Conservation (phyloP, 2,797 vertebrate species). For the Knipowitschia caucasica region DNA sequence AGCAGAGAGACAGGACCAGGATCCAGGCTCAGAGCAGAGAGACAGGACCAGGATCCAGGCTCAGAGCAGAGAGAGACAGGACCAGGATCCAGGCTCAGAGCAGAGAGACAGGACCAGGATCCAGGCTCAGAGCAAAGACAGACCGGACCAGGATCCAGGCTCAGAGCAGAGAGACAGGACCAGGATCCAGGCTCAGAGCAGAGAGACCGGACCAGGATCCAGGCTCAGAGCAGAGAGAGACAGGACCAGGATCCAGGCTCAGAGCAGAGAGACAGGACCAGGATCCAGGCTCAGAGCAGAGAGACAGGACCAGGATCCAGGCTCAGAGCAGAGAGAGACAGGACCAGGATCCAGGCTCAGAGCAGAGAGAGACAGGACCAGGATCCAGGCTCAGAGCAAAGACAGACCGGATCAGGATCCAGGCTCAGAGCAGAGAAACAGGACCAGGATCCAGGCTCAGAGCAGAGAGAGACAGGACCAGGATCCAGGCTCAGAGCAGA, state of each 20-base stretch:
- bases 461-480: constrained; percentile 61
- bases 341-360: constrained; percentile 57
- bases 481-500: constrained; percentile 56
- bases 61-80: constrained; percentile 60
- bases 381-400: constrained; percentile 56
- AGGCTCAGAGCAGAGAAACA: constrained; percentile 59
- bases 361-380: constrained; percentile 61
- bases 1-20: constrained; percentile 59
- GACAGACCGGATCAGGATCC: constrained; percentile 57
- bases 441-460: constrained; percentile 55
- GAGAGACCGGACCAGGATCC: constrained; percentile 65
- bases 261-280: constrained; percentile 61
- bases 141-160: constrained; percentile 52
- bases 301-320: constrained; percentile 60
- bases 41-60: constrained; percentile 56
- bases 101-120: constrained; percentile 64
- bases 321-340: constrained; percentile 58
- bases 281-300: constrained; percentile 56
- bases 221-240: constrained; percentile 58
- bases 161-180: constrained; percentile 61
- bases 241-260: constrained; percentile 58
- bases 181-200: constrained; percentile 50
- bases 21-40: constrained; percentile 59
- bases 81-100: constrained; percentile 52
- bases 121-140: constrained; percentile 58